Percentiles rank a stretch among this genome's conserved stretches.
Conservation (phyloP, 2,113 vertebrate genomes). For the Anoplopoma fimbria region DNA sequence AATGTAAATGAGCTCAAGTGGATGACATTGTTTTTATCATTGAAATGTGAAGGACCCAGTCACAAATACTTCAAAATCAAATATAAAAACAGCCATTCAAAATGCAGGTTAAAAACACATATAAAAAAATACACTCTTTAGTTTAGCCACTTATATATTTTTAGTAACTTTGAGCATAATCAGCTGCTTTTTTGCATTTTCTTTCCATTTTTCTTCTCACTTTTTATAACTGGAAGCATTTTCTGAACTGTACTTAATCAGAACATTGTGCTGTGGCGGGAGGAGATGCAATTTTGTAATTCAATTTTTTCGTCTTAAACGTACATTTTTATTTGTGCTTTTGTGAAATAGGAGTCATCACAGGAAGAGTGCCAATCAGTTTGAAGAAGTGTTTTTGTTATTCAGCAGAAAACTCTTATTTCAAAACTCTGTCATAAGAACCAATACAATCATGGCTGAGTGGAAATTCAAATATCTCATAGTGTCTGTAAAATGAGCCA, state of each 20-base stretch:
- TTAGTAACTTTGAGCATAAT: background rate
- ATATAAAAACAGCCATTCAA: background rate
- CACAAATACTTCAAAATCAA: background rate
- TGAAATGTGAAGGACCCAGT: background rate
- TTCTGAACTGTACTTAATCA: background rate
- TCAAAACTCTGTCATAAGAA: background rate
- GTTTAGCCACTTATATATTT: background rate
- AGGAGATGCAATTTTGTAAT: background rate
- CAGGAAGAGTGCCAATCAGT: background rate
- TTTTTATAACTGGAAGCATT: background rate
- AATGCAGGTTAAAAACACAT: background rate
- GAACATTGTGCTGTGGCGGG: background rate
- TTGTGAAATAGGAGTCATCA: background rate
- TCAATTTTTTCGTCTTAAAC: background rate
- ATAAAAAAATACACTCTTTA: background rate
- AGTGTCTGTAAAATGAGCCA: slow-evolving; percentile 9
- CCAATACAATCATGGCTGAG: slow-evolving; percentile 14
- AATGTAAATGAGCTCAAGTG: background rate
- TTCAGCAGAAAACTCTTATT: background rate
- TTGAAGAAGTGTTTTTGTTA: background rate
- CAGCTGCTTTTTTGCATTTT: slow-evolving; percentile 4
- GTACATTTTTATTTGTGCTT: background rate
- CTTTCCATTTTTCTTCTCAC: background rate
- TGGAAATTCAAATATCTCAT: slow-evolving; percentile 7
- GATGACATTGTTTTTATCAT: background rate